A percentile compares a stretch with the other conserved stretches of the same genome.
These are phyloP conservation scores for Apodemus speciosus DNA, from an alignment of 2,113 vertebrate genomes.

Conservation along the genomic window DNA sequence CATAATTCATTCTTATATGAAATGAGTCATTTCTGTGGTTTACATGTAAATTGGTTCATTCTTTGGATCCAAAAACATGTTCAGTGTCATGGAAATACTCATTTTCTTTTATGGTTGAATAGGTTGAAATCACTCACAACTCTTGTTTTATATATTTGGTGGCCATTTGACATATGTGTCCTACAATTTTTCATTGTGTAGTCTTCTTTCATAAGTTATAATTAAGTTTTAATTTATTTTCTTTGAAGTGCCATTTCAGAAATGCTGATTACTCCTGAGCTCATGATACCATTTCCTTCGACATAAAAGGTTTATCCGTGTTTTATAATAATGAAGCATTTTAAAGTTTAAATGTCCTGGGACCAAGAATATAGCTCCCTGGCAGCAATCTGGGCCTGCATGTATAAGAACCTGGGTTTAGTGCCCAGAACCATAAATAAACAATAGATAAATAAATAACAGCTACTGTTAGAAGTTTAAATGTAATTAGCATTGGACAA, in stretches of 20 bases:
- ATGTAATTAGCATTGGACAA: not conserved
- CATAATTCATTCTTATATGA: conserved; percentile 56
- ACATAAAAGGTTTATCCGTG: not conserved
- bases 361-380: not conserved
- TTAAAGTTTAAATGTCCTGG: not conserved
- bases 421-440: not conserved
- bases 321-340: not conserved
- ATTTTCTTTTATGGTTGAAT: not conserved
- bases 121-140: not conserved
- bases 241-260: not conserved
- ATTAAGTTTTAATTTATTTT: not conserved
- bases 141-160: not conserved
- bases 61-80: conserved; percentile 34
- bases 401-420: not conserved
- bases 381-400: not conserved
- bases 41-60: conserved; percentile 60
- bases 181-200: not conserved
- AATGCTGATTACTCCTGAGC: not conserved
- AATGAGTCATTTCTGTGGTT: conserved; percentile 44
- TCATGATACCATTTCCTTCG: not conserved
- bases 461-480: not conserved
- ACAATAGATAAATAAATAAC: not conserved
- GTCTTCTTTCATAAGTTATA: not conserved
- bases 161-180: not conserved
- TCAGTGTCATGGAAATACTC: conserved; percentile 21